phyloP scores from a whole-genome alignment of 2,113 vertebrate genomes.

The Carlito syrichta region DNA sequence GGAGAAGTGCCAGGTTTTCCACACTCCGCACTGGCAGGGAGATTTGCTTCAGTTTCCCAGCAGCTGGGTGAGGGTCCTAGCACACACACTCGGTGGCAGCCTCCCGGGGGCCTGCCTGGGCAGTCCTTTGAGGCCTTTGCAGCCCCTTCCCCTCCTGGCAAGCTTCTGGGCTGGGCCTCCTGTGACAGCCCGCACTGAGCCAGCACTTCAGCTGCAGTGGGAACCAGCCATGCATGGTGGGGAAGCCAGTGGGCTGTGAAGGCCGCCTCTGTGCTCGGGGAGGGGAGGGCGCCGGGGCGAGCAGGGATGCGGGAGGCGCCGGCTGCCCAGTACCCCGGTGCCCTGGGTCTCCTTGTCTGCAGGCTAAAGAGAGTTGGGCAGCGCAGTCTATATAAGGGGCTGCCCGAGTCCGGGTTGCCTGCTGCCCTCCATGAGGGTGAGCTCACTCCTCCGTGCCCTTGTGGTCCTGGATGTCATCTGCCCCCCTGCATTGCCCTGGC shows the following conservation, averaged over 20 bases:
- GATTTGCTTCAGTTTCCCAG: background rate
- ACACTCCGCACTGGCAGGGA: fast-evolving
- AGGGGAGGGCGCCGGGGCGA: background rate
- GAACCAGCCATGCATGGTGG: background rate
- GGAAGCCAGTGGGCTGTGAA: background rate
- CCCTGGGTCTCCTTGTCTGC: background rate
- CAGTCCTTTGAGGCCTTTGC: fast-evolving
- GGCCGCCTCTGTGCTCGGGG: background rate
- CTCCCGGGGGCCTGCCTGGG: background rate
- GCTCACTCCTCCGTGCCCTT: background rate
- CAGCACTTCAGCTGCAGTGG: background rate
- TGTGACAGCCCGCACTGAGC: background rate
- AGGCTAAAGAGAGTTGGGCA: background rate
- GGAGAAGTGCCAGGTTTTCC: background rate
- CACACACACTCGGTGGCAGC: too few relatives aligned
- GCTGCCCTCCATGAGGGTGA: background rate
- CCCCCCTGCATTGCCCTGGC: fast-evolving
- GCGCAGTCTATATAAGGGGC: background rate
- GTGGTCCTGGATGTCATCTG: background rate
- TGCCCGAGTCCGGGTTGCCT: background rate
- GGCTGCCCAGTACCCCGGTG: background rate
- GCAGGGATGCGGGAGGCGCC: fast-evolving
- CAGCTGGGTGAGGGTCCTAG: fast-evolving
- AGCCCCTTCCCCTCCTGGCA: background rate
- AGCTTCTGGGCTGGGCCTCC: background rate